phyloP scores from a whole-genome alignment of 2,797 vertebrate genomes.

The Prionace glauca region DNA sequence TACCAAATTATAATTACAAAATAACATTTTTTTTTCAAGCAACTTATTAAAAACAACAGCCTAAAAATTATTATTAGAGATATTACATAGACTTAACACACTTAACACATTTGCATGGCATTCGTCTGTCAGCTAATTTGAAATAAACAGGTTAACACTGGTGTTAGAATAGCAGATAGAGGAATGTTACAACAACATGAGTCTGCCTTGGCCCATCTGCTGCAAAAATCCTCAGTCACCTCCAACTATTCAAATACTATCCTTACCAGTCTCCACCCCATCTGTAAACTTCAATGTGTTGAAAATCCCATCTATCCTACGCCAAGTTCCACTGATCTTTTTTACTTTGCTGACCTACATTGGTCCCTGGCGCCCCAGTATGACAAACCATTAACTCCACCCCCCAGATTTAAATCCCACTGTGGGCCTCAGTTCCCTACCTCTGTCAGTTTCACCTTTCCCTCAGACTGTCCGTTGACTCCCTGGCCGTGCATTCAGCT shows the following conservation, averaged over 20 bases:
- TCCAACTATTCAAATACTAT: constrained; percentile 10
- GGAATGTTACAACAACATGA: constrained; percentile 26
- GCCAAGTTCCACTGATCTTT: background rate
- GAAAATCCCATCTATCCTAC: no score
- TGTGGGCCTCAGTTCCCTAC: background rate
- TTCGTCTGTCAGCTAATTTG: constrained; percentile 30
- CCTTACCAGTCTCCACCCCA: background rate
- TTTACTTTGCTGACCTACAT: background rate
- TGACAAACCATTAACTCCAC: no score
- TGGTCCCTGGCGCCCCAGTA: background rate
- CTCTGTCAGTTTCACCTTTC: background rate
- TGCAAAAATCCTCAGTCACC: constrained; percentile 22
- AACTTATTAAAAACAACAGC: background rate
- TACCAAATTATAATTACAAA: background rate
- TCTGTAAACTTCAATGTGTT: background rate
- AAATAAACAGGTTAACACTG: constrained; percentile 34
- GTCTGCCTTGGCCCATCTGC: constrained; percentile 28
- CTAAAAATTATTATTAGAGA: background rate
- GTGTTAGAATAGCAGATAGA: constrained; percentile 31
- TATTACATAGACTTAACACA: constrained; percentile 27
- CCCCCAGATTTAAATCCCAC: background rate
- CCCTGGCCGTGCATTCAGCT: background rate
- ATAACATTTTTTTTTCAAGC: background rate
- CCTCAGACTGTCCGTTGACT: background rate
- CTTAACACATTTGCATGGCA: constrained; percentile 20